Evolutionary conservation across 2,113 vertebrate species (phyloP).

Genomic region (Eclectus roratus): DNA sequence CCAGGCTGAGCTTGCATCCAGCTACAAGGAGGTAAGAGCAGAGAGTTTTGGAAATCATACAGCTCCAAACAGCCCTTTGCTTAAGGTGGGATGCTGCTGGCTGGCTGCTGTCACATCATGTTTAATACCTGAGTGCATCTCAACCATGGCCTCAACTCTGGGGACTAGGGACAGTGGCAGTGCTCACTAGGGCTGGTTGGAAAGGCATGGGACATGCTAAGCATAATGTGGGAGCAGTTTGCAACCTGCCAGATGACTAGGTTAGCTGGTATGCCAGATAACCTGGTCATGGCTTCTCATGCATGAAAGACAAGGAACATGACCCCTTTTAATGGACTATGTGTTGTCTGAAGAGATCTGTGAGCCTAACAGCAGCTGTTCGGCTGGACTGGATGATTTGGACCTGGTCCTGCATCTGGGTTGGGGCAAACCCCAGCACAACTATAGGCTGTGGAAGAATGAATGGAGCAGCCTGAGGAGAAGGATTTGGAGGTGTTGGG

Average conservation of each 20-base stretch:
- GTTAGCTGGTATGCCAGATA: not conserved
- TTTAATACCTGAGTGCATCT: not conserved
- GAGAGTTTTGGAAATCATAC: not conserved
- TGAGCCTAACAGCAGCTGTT: not conserved
- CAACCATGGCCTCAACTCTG: not conserved
- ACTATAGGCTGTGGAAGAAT: not conserved
- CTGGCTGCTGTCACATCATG: not conserved
- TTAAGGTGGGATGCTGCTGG: not conserved
- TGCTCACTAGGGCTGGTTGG: no score
- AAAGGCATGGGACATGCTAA: not conserved
- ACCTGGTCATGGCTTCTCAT: not conserved
- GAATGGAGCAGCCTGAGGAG: not conserved
- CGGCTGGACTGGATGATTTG: no score
- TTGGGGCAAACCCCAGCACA: not conserved
- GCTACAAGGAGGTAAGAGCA: not conserved
- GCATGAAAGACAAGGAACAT: accelerated
- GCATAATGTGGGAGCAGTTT: not conserved
- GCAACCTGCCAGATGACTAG: not conserved
- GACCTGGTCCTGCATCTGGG: not conserved
- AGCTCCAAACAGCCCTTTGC: not conserved
- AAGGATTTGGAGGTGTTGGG: not conserved
- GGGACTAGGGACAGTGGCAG: not conserved
- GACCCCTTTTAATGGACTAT: not conserved
- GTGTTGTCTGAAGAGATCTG: not conserved
- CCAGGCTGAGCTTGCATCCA: not conserved